Percentiles rank a stretch among this genome's conserved stretches.
Evolutionary conservation across 2,797 vertebrate species (phyloP).

Genomic region (Sebastes kiyomatsui): DNA sequence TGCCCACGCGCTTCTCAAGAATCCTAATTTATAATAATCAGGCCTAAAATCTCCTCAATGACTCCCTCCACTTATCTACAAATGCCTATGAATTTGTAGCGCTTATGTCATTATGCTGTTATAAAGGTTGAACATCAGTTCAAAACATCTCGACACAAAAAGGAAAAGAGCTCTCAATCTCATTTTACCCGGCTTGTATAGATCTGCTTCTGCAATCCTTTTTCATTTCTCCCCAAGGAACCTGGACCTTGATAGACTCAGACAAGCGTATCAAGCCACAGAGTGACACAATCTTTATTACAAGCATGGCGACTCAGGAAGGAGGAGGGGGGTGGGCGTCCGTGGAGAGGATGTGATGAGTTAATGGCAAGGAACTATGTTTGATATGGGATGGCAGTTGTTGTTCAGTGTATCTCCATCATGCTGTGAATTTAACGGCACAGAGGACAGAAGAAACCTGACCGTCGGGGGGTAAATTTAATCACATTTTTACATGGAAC

Average conservation of each 20-base stretch:
- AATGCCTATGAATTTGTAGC: conserved; percentile 47
- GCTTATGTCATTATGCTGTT: conserved; percentile 57
- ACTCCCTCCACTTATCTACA: conserved; percentile 62
- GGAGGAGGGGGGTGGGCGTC: not conserved
- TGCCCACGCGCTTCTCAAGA: conserved; percentile 37
- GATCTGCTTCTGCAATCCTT: conserved; percentile 46
- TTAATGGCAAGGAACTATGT: conserved; percentile 54
- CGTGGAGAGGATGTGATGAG: conserved; percentile 45
- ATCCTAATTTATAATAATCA: conserved; percentile 63
- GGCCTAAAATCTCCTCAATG: conserved; percentile 55
- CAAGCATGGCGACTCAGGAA: conserved; percentile 52
- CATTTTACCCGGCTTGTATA: conserved; percentile 45
- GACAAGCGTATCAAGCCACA: conserved; percentile 68
- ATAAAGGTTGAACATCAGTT: conserved; percentile 58
- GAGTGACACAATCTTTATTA: conserved; percentile 75
- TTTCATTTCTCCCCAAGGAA: conserved; percentile 60
- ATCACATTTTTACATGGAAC: not conserved
- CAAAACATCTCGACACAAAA: conserved; percentile 52
- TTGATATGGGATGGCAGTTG: conserved; percentile 43
- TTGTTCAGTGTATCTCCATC: conserved; percentile 43
- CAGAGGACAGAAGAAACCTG: not conserved
- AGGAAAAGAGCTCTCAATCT: conserved; percentile 52
- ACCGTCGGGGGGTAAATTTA: not conserved
- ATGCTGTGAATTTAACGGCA: not conserved
- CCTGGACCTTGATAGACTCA: conserved; percentile 70